Base-by-base conservation (phyloP, 2,113 vertebrate genomes). In the Phyllostomus discolor region DNA sequence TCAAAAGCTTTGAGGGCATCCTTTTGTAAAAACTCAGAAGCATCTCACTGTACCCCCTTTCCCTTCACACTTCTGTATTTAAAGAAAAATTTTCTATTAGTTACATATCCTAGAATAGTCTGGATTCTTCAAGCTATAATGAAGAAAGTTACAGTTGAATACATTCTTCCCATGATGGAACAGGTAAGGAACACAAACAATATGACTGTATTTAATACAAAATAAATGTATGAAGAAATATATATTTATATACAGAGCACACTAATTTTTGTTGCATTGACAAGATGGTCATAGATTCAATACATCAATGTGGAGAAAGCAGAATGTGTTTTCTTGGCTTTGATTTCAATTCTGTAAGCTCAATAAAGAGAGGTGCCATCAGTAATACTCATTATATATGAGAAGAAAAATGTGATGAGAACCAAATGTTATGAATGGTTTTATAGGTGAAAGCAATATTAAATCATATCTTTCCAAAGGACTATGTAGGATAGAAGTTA, bases 281-380 rank as follows among this genome's bases (percentile, higher is more conserved):
- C 41, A 90, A 86, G 31, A 70, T 82, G 8, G 38, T 52, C 66
- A 72, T 35, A 79, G 52, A 54, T 79, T 80, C 67, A 35, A 43
- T 14, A 94, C 72, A 90, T 52, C 85, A 97, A 43, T 54, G 4
- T 70, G n/a, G 48, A 86, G 20, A 94, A 52, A 62, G 48, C 31
- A 66, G 31, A 91, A 95, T 73, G 41, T 0, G 57, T 97, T 97
- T 96, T 88, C 43, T 78, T 95, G 38, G 66, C 93, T 97, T 95
- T 93, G 86, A 93, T 87, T 87, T 94, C 64, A 95, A 20, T 84
- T 72, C 69, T 93, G 46, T 84, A 90, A 8, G 24, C 28, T 76
- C 24, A 2, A 57, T 50, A n/a, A 91, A 96, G 14, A 48, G 78
- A 91, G 50, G 19, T 72, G 20, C 48, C 54, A 91, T 64, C 66